Evolutionary conservation across 2,888 invertebrate genomes (phyloP), one percentile per base, ranked within the genome.

Genomic region (Habrosyne pyritoides): DNA sequence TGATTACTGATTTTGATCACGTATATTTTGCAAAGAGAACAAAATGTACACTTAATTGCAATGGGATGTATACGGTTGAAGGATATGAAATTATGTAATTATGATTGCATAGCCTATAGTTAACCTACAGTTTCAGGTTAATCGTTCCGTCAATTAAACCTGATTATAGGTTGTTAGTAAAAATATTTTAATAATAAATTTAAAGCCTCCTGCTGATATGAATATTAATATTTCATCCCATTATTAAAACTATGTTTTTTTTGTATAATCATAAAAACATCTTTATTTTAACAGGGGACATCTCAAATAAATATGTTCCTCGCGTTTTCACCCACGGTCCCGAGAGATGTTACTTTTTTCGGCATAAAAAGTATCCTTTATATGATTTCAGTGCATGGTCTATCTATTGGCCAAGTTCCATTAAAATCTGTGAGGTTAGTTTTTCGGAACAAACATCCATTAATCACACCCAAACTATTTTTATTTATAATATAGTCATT

Each of bases 301-400:
- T n/a, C n/a, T n/a, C n/a, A n/a, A n/a, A n/a, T n/a, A n/a, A n/a
- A n/a, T n/a, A n/a, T 12, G 10, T 30, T 30, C 2, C 6, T 30
- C 2, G n/a, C n/a, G n/a, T 30, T 30, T 12, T 30, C 12, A 30
- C 2, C 3, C 3, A 30, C 3, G 10, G 8, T 28, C 10, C 10
- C 28, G 8, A 47, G 22, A 52, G 52, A 53, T 54, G 50, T 14
- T 21, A 56, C 52, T 21, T 33, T 53, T 47, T 49, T 47, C 10
- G 42, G 28, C n/a, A 28, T 28, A 8, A 28, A 28, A 28, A 28
- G n/a, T n/a, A n/a, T n/a, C n/a, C n/a, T n/a, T n/a, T n/a, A n/a
- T n/a, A n/a, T n/a, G n/a, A n/a, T n/a, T n/a, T n/a, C n/a, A n/a
- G n/a, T n/a, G n/a, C n/a, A n/a, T n/a, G n/a, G n/a, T n/a, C n/a